Base-by-base conservation (phyloP, 2,888 invertebrate species). In the Tribolium freemani region DNA sequence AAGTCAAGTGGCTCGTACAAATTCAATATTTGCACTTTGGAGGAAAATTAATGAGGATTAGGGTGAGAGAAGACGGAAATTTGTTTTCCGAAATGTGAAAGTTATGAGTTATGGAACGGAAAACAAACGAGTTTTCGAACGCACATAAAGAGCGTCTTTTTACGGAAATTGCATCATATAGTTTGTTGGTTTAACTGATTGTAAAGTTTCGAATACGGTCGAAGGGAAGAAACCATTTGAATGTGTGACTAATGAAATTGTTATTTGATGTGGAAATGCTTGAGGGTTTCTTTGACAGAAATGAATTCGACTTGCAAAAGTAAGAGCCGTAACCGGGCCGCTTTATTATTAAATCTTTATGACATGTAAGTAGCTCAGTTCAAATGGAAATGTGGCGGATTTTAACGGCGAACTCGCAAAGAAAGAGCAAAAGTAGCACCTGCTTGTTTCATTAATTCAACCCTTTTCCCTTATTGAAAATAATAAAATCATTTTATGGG, bases 121-220 rank as follows among this genome's bases (percentile, higher is more conserved):
- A 57, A 57, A 57, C 56, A 57, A 57, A 57, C 11, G 56, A 57
- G 56, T 11, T 57, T 57, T 57, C 38, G 38, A 30, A 38, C 38
- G 26, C 30, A 56, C 56, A 57, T 38, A 38, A 30, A 57, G 56
- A 57, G 11, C 10, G 56, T 30, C 44, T 57, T 57, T 57, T 57
- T 57, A 57, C 56, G 38, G 56, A 57, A 57, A 57, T 57, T 57
- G 30, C 38, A 57, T 57, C 30, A 30, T 56, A n/a, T 57, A 30
- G 11, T 57, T 5, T 45, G 58, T 58, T 45, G 58, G 58, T 13
- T 58, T 58, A 58, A 58, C 38, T 45, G 58, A 58, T 58, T 45
- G 58, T 20, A 20, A 58, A 58, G 20, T 58, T 57, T 58, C 16
- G 13, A 44, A 13, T 57, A 11, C 30, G 31, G 31, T 51, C n/a